phyloP scores from a whole-genome alignment of 2,888 invertebrate species.

The Platynereis dumerilii region DNA sequence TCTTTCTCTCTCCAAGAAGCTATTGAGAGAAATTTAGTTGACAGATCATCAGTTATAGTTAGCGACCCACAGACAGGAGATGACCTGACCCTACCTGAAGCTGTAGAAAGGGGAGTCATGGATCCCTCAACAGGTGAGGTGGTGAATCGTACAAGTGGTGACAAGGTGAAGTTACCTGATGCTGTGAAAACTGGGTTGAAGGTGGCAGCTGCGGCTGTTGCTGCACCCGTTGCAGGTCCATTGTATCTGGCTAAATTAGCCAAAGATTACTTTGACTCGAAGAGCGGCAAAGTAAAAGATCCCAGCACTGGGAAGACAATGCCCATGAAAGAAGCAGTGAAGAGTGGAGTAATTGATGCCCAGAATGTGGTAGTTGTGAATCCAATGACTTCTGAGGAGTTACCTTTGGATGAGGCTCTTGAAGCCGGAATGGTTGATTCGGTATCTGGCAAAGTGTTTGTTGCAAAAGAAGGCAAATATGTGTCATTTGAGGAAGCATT shows the following conservation, averaged over 20 bases:
- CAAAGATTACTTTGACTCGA: conserved; percentile 56
- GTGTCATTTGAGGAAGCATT: conserved; percentile 78
- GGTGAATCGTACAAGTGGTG: conserved; percentile 33
- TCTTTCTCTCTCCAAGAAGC: conserved; percentile 83
- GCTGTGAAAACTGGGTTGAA: conserved; percentile 34
- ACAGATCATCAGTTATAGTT: conserved; percentile 52
- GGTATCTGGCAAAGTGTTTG: conserved; percentile 59
- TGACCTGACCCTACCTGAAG: conserved; percentile 37
- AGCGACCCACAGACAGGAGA: conserved; percentile 47
- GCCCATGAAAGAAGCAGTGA: conserved; percentile 48
- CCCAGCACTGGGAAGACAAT: conserved; percentile 66
- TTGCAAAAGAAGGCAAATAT: conserved; percentile 2
- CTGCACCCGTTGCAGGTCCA: conserved; percentile 9
- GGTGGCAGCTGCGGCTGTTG: conserved; percentile 18
- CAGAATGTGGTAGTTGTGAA: conserved; percentile 66
- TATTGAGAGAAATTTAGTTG: conserved; percentile 65
- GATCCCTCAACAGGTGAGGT: conserved; percentile 66
- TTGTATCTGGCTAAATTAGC: conserved; percentile 12
- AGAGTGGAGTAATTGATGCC: conserved; percentile 44
- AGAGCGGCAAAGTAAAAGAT: conserved; percentile 59
- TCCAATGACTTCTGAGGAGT: conserved; percentile 60
- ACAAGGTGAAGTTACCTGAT: conserved; percentile 36
- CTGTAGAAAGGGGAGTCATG: conserved; percentile 67
- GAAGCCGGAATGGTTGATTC: conserved; percentile 68
- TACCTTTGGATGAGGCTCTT: conserved; percentile 71